Base-by-base conservation (phyloP, 2,113 vertebrate species). In the Anoura caudifer region DNA sequence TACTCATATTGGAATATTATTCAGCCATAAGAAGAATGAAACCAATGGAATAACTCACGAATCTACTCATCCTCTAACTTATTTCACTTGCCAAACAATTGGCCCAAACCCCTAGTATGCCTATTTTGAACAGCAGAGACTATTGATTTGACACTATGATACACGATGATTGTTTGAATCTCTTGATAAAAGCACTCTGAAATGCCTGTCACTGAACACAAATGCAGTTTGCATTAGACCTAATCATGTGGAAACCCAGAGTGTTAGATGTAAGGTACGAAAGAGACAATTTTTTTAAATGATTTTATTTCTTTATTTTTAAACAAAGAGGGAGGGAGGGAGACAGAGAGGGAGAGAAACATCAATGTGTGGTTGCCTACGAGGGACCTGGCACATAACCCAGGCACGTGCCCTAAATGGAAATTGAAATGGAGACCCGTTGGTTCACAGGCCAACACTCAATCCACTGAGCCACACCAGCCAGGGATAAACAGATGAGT, bases 191-290 rank as follows among this genome's bases (percentile, higher is more conserved):
- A 90, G 24, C 77, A 70, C 22, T 86, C 45, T 94, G n/a, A 92
- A 94, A 83, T 47, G 20, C 0, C 47, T 87, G 36, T 22, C 38
- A 47, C 61, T 86, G 90, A 59, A 72, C 22, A 73, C 19, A 59
- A 86, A 83, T 90, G 52, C 63, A 94, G 87, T 83, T 95, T 95
- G 31, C 41, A 79, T 94, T 95, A 83, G 19, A 56, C 36, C 15
- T 89, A 73, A 90, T 86, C 80, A 96, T n/a, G 33, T 86, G 36
- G 72, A 90, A 31, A 90, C 87, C 7, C 2, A 20, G n/a, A 82
- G 73, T 67, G 13, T 90, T 67, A 50, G 24, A 63, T 96, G 88
- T 80, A 75, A 69, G 52, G 38, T 76, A 45, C 5, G 7, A 94
- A 26, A 20, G 10, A 43, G 20, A 36, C 65, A 69, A 72, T 70